Evolutionary conservation across 2,797 vertebrate species (phyloP).

Genomic region (Sebastes paucispinis): DNA sequence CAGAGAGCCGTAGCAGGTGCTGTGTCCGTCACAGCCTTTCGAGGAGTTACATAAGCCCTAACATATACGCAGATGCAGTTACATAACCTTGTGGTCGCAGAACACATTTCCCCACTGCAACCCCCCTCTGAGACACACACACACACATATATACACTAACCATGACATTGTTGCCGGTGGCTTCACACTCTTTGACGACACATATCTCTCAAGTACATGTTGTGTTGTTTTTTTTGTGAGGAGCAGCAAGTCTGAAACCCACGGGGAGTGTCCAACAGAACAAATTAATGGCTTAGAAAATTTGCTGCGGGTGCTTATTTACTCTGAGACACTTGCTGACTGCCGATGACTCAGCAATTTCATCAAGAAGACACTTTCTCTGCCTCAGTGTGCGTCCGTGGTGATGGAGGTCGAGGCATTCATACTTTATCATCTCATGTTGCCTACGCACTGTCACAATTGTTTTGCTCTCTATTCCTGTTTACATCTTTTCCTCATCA

Average conservation of each 20-base stretch:
- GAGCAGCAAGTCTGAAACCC: slow-evolving; percentile 4
- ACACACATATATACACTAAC: not conserved
- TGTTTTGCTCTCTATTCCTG: not conserved
- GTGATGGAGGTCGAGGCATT: not conserved
- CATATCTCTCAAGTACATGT: not conserved
- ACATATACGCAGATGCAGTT: slow-evolving; percentile 36
- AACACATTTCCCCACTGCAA: slow-evolving; percentile 20
- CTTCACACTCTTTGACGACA: slow-evolving; percentile 14
- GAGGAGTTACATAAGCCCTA: slow-evolving; percentile 48
- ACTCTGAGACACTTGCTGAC: slow-evolving; percentile 6
- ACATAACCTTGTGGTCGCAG: slow-evolving; percentile 38
- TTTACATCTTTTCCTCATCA: not conserved
- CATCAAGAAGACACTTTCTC: not conserved
- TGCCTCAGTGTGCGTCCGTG: not conserved
- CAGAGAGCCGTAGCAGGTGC: not conserved
- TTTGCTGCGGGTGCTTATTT: slow-evolving; percentile 6
- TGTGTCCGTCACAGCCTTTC: not conserved
- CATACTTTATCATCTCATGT: not conserved
- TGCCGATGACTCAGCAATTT: slow-evolving; percentile 23
- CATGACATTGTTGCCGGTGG: not conserved
- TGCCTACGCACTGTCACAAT: not conserved
- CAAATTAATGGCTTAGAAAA: slow-evolving; percentile 35
- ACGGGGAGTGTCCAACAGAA: slow-evolving; percentile 9
- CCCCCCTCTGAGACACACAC: not conserved
- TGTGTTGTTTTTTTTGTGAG: slow-evolving; percentile 6